Evolutionary conservation across 92 coral and sea anemone species (phyloP), one percentile per base, ranked within the genome.

Genomic region (Siderastrea siderea): DNA sequence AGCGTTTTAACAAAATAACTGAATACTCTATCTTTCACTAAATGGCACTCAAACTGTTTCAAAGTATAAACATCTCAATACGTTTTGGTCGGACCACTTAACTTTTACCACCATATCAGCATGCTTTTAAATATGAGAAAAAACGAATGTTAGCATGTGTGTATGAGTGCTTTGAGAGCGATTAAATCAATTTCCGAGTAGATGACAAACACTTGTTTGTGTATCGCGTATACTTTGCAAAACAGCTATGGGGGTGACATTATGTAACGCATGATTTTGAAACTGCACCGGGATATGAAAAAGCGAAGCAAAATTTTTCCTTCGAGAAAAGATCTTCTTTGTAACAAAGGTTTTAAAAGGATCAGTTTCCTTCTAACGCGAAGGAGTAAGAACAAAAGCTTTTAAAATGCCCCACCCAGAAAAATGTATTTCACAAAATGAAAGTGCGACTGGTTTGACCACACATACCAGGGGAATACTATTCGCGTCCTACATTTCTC

Each of bases 161-260:
- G 7, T 47, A 19, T 50, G 71, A 80, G 58, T 54, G 60, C 49
- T 58, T 52, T 52, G 58, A 81, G 19, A 57, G 66, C 86, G 78
- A 71, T 57, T 82, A 6, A 46, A 57, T 57, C 59, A 3, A 58
- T 82, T 82, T 82, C 77, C 78, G 77, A 59, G 45, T 50, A 65
- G 13, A 43, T 13, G 51, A 14, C 15, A 80, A 80, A 51, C 64
- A 75, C 10, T 67, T 66, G 26, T 63, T 53, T 53, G 46, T 26
- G n/a, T 52, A 62, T 15, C 71, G 14, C 68, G 48, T 48, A 47
- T n/a, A 78, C 82, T 47, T 78, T 44, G 47, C 58, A 78, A 11
- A 75, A 59, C 15, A 47, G 38, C 63, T 19, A 26, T 2, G 15
- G 17, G 15, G 4, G 16, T 38, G 14, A 50, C 12, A 12, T 67